A percentile compares a stretch with the other conserved stretches of the same genome.
Conservation (phyloP, 2,113 vertebrate species). For the Catharus minimus region DNA sequence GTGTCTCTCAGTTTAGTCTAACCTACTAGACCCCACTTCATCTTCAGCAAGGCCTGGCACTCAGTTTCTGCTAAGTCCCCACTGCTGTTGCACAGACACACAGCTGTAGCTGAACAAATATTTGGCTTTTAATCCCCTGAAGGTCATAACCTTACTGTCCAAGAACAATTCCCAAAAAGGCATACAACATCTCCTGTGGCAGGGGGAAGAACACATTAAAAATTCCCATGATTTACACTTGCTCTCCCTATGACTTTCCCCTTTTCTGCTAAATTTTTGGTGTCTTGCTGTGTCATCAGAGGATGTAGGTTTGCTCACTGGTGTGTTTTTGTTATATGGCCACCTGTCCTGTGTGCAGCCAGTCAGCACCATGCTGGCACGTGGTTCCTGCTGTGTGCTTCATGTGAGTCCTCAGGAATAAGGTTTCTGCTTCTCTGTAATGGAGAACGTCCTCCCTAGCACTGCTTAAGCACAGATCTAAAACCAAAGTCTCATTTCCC, state of each 20-base stretch:
- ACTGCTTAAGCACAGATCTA: background rate
- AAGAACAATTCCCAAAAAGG: background rate
- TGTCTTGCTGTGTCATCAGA: rapidly evolving
- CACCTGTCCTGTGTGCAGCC: background rate
- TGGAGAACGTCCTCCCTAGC: background rate
- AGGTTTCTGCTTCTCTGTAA: background rate
- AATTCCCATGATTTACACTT: background rate
- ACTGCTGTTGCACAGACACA: background rate
- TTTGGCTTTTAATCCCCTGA: background rate
- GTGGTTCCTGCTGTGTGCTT: rapidly evolving
- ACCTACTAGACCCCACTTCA: background rate
- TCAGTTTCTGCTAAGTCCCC: background rate
- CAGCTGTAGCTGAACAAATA: background rate
- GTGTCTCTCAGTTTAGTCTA: background rate
- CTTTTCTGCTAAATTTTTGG: background rate
- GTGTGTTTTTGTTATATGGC: rapidly evolving
- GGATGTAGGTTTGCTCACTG: background rate
- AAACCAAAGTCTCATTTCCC: background rate
- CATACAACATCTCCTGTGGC: background rate
- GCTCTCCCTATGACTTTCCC: background rate
- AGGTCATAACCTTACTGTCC: too few species aligned
- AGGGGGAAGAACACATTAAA: background rate
- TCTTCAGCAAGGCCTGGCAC: background rate
- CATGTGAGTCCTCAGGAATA: rapidly evolving
- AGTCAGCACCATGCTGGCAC: rapidly evolving